phyloP scores from a whole-genome alignment of 2,113 vertebrate species.

The Drymodes brunneopygia region DNA sequence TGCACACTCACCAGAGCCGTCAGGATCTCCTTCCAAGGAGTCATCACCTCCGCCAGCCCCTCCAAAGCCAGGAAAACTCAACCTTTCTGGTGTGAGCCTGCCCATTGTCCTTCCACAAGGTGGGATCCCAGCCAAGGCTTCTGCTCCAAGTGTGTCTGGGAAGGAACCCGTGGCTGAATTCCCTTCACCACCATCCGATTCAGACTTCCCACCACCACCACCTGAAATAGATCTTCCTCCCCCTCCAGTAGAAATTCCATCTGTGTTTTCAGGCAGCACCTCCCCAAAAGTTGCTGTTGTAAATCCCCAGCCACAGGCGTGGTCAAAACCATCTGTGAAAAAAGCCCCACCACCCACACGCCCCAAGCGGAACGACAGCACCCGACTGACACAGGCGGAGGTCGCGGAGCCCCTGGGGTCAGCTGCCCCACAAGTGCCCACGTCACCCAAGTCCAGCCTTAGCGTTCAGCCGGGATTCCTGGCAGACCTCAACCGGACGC shows the following conservation, averaged over 20 bases:
- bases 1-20: conserved; percentile 72
- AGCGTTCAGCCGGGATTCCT: conserved; percentile 91
- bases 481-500: conserved; percentile 92
- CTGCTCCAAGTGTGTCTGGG: conserved; percentile 38
- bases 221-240: conserved; percentile 87
- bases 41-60: conserved; percentile 79
- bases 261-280: conserved; percentile 71
- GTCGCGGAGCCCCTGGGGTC: conserved; percentile 50
- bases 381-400: conserved; percentile 74
- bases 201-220: conserved; percentile 86
- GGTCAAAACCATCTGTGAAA: conserved; percentile 84
- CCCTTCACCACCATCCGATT: conserved; percentile 86
- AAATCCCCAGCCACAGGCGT: conserved; percentile 88
- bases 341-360: conserved; percentile 86
- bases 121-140: conserved; percentile 27
- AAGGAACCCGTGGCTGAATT: conserved; percentile 79
- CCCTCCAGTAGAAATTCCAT: conserved; percentile 75
- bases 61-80: conserved; percentile 93
- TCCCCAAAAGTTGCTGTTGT: conserved; percentile 89
- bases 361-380: conserved; percentile 83
- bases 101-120: conserved; percentile 80
- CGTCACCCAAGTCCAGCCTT: conserved; percentile 88
- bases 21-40: conserved; percentile 81
- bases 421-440: conserved; percentile 74
- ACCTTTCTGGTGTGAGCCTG: conserved; percentile 80